These are phyloP conservation scores for Amphiprion percula DNA, from an alignment of 2,113 vertebrate genomes.

Conservation along the genomic window DNA sequence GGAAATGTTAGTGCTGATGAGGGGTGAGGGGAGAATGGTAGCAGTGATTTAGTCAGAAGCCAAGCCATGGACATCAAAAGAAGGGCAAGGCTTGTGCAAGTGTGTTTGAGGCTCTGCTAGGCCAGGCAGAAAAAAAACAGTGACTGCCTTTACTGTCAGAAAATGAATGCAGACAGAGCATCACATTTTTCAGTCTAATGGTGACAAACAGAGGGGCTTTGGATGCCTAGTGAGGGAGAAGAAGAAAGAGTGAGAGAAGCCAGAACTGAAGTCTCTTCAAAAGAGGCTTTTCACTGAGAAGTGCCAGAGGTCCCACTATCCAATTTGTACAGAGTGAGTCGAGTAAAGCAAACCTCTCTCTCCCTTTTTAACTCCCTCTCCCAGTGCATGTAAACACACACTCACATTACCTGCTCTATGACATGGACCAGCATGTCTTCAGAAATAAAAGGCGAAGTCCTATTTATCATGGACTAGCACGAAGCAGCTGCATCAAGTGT, in stretches of 20 bases:
- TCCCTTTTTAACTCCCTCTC: conserved; percentile 36
- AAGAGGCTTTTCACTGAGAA: conserved; percentile 69
- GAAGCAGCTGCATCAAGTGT: conserved; percentile 29
- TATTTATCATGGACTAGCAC: conserved; percentile 37
- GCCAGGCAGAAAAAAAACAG: conserved; percentile 60
- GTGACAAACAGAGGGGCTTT: conserved; percentile 80
- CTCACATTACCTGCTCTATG: conserved; percentile 49
- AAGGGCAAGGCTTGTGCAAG: conserved; percentile 64
- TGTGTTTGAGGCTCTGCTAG: conserved; percentile 79
- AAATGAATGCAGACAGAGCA: conserved; percentile 76
- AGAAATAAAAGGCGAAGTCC: conserved; percentile 49
- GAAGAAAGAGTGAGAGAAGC: conserved; percentile 74
- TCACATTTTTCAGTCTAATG: conserved; percentile 76
- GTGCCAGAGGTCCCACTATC: conserved; percentile 72
- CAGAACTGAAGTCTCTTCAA: conserved; percentile 74
- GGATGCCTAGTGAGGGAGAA: conserved; percentile 71
- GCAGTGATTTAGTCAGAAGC: conserved; percentile 72
- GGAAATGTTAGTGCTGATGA: conserved; percentile 66
- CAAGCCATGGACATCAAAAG: conserved; percentile 78
- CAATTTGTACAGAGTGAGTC: conserved; percentile 76
- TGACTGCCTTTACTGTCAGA: conserved; percentile 75
- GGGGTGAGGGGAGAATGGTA: conserved; percentile 46
- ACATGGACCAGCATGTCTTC: conserved; percentile 27
- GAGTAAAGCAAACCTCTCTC: conserved; percentile 57
- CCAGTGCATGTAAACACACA: conserved; percentile 55